phyloP scores from a whole-genome alignment of 1,140 invertebrate species.

The Drosophila nikananu region DNA sequence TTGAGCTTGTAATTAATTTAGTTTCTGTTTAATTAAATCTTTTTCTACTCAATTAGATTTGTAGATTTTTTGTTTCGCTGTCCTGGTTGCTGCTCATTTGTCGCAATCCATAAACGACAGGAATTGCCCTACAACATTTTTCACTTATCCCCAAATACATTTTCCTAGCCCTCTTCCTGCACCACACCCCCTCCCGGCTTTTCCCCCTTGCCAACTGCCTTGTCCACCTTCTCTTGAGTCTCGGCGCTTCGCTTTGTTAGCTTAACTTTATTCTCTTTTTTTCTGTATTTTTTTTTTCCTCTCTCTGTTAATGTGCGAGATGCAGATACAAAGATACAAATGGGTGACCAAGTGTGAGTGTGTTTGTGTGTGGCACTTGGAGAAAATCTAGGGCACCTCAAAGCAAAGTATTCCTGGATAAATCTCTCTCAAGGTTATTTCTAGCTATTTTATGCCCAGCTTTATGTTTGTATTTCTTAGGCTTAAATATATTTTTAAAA shows the following conservation, averaged over 20 bases:
- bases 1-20: background rate
- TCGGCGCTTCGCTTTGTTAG: conserved; percentile 40
- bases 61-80: background rate
- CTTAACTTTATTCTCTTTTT: conserved; percentile 43
- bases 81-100: background rate
- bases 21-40: background rate
- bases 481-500: background rate
- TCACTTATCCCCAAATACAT: conserved; percentile 34
- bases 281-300: conserved; percentile 5
- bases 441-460: too few species aligned
- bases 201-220: background rate
- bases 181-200: background rate
- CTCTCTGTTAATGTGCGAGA: conserved; percentile 36
- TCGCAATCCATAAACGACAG: conserved; percentile 21
- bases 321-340: conserved; percentile 44
- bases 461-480: background rate
- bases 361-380: conserved; percentile 1
- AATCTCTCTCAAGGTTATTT: too few species aligned
- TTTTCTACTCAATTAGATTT: background rate
- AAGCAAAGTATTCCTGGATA: background rate
- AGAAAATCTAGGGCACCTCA: background rate
- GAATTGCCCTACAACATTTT: conserved; percentile 44
- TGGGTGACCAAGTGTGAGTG: conserved; percentile 41
- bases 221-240: conserved; percentile 25
- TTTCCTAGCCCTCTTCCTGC: conserved; percentile 9